Evolutionary conservation across 2,797 vertebrate species (phyloP), one percentile per base, ranked within the genome.

Genomic region (Lacerta agilis): DNA sequence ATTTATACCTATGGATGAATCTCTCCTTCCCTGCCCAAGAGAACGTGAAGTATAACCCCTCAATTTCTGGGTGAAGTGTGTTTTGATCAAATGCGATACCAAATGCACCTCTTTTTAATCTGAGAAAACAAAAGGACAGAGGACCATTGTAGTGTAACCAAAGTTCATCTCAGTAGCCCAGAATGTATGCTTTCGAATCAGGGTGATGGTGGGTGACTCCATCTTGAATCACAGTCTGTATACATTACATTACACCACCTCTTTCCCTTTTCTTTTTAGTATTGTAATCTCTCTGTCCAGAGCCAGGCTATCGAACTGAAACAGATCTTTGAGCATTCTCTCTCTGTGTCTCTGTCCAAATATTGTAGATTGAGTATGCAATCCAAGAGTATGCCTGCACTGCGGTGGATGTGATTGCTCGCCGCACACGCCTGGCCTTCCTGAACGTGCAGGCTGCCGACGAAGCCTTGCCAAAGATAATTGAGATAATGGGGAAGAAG

Each of bases 381-480:
- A 96, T 99, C 1, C 98, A 98, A 89, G 99, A 99, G 86, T 99
- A 99, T 0, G 99, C 99, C 8, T 99, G 98, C 96, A 98, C 98
- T 0, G 98, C 98, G 1, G 98, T 98, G 13, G 99, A 99, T 25
- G 97, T 99, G 81, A 97, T 99, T 45, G 98, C 99, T 0, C 97
- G 98, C 0, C 97, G 99, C 3, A 99, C 99, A 0, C 98, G 99
- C 5, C 94, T 99, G 81, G 98, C 98, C 27, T 99, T 99, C 92
- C 95, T 99, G 29, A 99, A 99, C 2, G 99, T 99, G 75, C 99
- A 99, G 96, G 99, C 99, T 0, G 99, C 99, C 0, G 98, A 99
- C 29, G 99, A 99, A 93, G 98, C 99, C 0, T 97, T 99, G 25
- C 99, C 99, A 0, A 96, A 98, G 49, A 98, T 99, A 25, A 97